Conservation (phyloP, 2,888 invertebrate species). For the Microplitis deprimator region DNA sequence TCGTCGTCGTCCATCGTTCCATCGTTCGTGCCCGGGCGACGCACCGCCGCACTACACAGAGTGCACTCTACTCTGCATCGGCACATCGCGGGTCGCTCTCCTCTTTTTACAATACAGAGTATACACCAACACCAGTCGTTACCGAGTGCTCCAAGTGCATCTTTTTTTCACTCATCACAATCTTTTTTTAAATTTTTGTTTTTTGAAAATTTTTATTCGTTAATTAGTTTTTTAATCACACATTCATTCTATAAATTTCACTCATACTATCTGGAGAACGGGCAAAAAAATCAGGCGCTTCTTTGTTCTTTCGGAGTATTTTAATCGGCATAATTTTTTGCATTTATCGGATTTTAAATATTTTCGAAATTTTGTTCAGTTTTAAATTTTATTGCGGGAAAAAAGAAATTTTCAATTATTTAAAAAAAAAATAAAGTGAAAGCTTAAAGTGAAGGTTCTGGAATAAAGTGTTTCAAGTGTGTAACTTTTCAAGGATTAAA, state of each 20-base stretch:
- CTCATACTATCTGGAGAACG: no score
- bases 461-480: background rate
- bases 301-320: no score
- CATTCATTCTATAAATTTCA: no score
- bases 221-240: no score
- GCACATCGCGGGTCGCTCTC: conserved; percentile 39
- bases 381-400: background rate
- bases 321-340: no score
- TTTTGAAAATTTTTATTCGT: no score
- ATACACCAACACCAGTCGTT: background rate
- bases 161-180: no score
- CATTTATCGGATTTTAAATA: no score
- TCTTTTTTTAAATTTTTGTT: no score
- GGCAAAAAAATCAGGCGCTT: no score
- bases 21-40: conserved; percentile 51
- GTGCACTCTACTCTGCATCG: conserved; percentile 43
- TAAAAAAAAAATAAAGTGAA: background rate
- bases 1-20: conserved; percentile 43
- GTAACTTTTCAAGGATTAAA: background rate
- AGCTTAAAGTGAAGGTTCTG: background rate
- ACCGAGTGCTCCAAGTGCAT: no score
- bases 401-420: background rate
- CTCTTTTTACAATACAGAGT: conserved; percentile 12
- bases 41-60: conserved; percentile 50
- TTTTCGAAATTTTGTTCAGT: background rate